These are phyloP conservation scores for Nycticorax nycticorax DNA, from an alignment of 2,113 vertebrate species.

Conservation along the genomic window DNA sequence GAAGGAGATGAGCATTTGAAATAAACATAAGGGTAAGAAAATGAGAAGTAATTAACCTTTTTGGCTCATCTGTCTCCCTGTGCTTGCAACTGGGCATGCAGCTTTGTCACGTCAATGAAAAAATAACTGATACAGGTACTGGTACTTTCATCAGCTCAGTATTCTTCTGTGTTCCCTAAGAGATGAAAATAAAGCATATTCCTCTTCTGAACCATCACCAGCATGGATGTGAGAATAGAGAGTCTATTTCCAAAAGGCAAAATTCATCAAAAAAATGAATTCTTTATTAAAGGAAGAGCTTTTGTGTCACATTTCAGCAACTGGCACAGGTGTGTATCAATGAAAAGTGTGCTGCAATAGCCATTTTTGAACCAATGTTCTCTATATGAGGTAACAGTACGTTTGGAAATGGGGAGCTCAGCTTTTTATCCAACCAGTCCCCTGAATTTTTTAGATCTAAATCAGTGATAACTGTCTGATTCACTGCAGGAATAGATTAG, in stretches of 20 bases:
- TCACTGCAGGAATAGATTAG: neutral
- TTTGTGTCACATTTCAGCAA: neutral
- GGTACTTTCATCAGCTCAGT: neutral
- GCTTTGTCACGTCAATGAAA: constrained; percentile 28
- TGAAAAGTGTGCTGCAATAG: neutral
- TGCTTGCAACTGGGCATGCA: neutral
- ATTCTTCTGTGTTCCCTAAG: neutral
- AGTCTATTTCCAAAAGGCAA: neutral
- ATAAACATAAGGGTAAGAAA: constrained; percentile 59
- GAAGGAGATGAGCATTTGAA: constrained; percentile 45
- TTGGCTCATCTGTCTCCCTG: constrained; percentile 3
- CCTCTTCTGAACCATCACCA: neutral
- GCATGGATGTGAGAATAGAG: neutral
- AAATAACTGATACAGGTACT: neutral
- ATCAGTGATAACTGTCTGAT: neutral
- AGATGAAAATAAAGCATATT: neutral
- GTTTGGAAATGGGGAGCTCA: neutral
- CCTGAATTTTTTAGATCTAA: neutral
- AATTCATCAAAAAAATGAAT: neutral
- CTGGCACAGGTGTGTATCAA: neutral
- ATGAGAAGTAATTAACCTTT: constrained; percentile 66
- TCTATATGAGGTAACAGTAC: neutral
- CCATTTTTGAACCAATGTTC: neutral
- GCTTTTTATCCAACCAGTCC: neutral
- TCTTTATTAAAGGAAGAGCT: neutral